Conservation (phyloP, 2,888 invertebrate genomes). For the Formica aserva region DNA sequence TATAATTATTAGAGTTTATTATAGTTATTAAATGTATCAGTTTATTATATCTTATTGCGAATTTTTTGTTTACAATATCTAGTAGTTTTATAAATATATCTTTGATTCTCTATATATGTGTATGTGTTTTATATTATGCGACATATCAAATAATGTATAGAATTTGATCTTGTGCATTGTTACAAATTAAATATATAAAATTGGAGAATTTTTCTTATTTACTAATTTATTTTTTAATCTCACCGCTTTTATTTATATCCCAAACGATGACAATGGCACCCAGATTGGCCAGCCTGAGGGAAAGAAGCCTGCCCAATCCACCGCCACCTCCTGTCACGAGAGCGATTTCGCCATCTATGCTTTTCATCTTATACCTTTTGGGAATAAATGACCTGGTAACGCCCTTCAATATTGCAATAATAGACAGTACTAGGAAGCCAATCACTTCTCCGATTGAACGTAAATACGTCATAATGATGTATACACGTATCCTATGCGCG, state of each 20-base stretch:
- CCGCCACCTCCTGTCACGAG: conserved; percentile 96
- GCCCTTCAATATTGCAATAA: conserved; percentile 87
- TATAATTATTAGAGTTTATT: not conserved
- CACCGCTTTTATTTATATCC: conserved; percentile 95
- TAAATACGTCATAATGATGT: conserved; percentile 85
- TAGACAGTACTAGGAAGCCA: conserved; percentile 87
- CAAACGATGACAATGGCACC: conserved; percentile 94
- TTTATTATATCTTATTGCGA: no score
- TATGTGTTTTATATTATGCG: not conserved
- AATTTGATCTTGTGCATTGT: not conserved
- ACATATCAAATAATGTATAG: not conserved
- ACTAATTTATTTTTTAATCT: conserved; percentile 68
- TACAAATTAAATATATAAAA: not conserved
- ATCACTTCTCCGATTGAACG: conserved; percentile 88
- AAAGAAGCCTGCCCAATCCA: conserved; percentile 93
- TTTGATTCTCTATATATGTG: not conserved
- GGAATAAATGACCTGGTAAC: conserved; percentile 87
- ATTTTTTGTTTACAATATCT: no score
- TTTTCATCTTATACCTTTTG: conserved; percentile 89
- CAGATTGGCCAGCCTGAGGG: conserved; percentile 91
- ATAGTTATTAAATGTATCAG: no score
- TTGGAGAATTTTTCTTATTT: not conserved
- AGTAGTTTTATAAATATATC: not conserved
- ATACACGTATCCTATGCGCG: not conserved
- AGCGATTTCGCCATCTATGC: conserved; percentile 91